These are phyloP conservation scores for Eupsittula cactorum DNA, from an alignment of 2,113 vertebrate genomes.

Conservation along the genomic window DNA sequence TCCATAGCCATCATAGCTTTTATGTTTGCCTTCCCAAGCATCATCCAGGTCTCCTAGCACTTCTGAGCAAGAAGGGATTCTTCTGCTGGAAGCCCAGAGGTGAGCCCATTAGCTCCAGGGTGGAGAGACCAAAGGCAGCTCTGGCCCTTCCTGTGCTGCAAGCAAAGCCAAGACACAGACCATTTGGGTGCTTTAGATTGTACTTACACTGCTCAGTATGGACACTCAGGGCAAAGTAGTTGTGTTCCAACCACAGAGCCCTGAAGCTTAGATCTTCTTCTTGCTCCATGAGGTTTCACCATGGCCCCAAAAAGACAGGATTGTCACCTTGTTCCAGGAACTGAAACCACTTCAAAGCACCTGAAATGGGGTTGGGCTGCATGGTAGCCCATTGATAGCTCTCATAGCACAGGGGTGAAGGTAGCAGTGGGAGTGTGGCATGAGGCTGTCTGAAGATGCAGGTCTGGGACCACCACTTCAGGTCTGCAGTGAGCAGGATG, in stretches of 20 bases:
- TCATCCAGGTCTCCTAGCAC: neutral
- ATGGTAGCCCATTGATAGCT: fast-evolving
- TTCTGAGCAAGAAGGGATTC: slow-evolving; percentile 1
- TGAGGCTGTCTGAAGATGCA: neutral
- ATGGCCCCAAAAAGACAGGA: neutral
- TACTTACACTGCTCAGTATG: neutral
- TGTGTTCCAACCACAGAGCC: neutral
- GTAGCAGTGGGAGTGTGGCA: neutral
- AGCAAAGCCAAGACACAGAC: fast-evolving
- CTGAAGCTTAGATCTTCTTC: neutral
- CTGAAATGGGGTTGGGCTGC: neutral
- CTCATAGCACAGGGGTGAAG: neutral
- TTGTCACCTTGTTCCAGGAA: neutral
- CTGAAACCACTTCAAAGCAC: neutral
- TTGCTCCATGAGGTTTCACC: neutral
- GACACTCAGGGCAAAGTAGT: neutral
- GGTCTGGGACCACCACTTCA: neutral
- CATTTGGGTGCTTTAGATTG: neutral
- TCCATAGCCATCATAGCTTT: neutral
- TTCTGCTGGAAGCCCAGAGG: neutral
- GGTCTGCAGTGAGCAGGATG: neutral
- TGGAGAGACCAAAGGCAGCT: neutral
- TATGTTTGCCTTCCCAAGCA: neutral
- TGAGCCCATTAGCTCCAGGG: neutral
- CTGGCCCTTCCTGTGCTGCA: neutral